phyloP scores from a whole-genome alignment of 2,113 vertebrate species.

The Hippoglossus stenolepis region DNA sequence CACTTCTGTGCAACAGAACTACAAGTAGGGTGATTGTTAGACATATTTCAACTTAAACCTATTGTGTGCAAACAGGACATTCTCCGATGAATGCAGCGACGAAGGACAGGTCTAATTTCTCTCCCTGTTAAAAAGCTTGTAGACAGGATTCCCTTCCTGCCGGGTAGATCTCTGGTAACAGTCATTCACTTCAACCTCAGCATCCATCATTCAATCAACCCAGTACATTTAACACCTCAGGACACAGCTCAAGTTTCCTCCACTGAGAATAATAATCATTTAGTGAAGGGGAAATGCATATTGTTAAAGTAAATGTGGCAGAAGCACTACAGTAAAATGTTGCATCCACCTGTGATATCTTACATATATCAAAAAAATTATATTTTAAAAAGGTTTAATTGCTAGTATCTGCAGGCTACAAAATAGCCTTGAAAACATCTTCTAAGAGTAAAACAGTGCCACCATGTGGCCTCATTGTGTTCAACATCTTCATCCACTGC shows the following conservation, averaged over 20 bases:
- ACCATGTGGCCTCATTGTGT: constrained; percentile 52
- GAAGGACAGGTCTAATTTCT: constrained; percentile 70
- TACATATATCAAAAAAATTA: constrained; percentile 38
- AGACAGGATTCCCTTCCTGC: constrained; percentile 65
- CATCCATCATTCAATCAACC: constrained; percentile 69
- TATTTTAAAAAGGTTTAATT: constrained; percentile 42
- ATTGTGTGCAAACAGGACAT: constrained; percentile 70
- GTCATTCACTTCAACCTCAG: constrained; percentile 65
- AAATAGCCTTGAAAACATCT: constrained; percentile 24
- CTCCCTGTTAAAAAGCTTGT: constrained; percentile 65
- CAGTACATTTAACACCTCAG: constrained; percentile 67
- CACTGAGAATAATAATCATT: constrained; percentile 58
- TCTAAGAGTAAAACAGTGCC: constrained; percentile 68
- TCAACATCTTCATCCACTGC: constrained; percentile 41
- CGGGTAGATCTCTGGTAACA: constrained; percentile 68
- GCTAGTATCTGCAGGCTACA: constrained; percentile 39
- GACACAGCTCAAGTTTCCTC: constrained; percentile 65
- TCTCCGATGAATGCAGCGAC: constrained; percentile 63
- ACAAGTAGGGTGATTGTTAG: constrained; percentile 71
- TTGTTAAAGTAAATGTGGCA: constrained; percentile 46
- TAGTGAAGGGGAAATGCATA: constrained; percentile 36
- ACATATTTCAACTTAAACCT: constrained; percentile 63
- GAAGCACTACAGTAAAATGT: constrained; percentile 52
- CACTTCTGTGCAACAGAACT: constrained; percentile 76
- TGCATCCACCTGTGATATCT: constrained; percentile 39